Conservation (phyloP, 2,888 invertebrate species). For the Torymus texanus region DNA sequence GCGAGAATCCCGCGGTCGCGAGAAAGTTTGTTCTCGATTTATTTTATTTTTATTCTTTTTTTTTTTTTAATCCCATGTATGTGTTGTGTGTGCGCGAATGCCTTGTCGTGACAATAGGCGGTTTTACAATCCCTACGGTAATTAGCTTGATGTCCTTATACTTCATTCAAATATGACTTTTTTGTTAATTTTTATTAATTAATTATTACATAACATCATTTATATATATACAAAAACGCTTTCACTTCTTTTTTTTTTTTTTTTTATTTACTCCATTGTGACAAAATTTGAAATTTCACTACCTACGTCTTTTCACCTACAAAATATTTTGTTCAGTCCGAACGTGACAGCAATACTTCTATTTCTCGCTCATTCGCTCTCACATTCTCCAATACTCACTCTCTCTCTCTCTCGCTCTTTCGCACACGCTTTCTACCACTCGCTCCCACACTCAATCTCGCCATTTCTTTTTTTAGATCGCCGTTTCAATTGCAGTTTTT, state of each 20-base stretch:
- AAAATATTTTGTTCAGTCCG: slow-evolving; percentile 56
- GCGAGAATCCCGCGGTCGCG: neutral
- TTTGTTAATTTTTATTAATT: slow-evolving; percentile 49
- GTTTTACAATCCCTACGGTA: slow-evolving; percentile 23
- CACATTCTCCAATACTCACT: slow-evolving; percentile 11
- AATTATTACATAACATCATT: slow-evolving; percentile 55
- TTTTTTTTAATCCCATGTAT: too few relatives aligned
- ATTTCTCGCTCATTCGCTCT: slow-evolving; percentile 24
- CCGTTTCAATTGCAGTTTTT: slow-evolving; percentile 45
- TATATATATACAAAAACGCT: slow-evolving; percentile 50
- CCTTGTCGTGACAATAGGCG: slow-evolving; percentile 42
- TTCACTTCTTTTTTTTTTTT: slow-evolving; percentile 21
- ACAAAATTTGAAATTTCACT: slow-evolving; percentile 56
- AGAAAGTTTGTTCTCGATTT: neutral
- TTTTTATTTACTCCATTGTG: slow-evolving; percentile 40
- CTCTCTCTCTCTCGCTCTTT: slow-evolving; percentile 33
- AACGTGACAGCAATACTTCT: slow-evolving; percentile 29
- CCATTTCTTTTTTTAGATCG: slow-evolving; percentile 35
- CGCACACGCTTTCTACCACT: slow-evolving; percentile 6
- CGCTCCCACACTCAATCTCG: slow-evolving; percentile 5
- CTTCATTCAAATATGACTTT: slow-evolving; percentile 42
- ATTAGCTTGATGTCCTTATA: slow-evolving; percentile 40
- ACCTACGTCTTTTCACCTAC: slow-evolving; percentile 54
- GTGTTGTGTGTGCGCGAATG: slow-evolving; percentile 16
- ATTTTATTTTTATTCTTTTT: too few relatives aligned